Evolutionary conservation across 2,797 vertebrate species (phyloP), one percentile per base, ranked within the genome.

Genomic region (Psittacula echo): DNA sequence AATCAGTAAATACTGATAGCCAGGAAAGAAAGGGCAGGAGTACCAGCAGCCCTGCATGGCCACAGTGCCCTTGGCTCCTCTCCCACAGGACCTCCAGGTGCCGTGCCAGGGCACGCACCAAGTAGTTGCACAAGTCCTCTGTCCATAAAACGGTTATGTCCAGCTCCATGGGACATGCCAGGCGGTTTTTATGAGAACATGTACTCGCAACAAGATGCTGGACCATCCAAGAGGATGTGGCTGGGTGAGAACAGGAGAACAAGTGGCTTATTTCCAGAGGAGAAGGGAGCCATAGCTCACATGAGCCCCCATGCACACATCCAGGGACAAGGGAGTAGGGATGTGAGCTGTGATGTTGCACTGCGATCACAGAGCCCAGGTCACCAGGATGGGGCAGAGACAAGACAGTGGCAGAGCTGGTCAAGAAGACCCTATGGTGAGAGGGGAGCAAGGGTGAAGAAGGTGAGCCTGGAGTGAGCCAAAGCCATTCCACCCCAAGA

Each of bases 31-130:
- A 21, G 56, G 27, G 60, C 68, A 56, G 44, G 44, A 56, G 37
- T 68, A 41, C 51, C 85, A 75, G 72, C 24, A 56, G 44, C 30
- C 44, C 41, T 60, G 30, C 21, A 5, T 14, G 74, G 45, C 87
- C 65, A 39, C 53, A 44, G 62, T 2, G 11, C 42, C 34, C 60
- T 79, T 19, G 7, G 70, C 67, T 89, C 60, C 50, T 54, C 39
- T 87, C 30, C 74, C 5, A 4, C 72, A 60, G 82, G 19, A 56
- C 30, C 13, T 34, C 48, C 71, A 51, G 51, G 9, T 45, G 34
- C 74, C 24, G 2, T 0, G 0, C 18, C 54, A 39, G 58, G 66
- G 41, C 66, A 71, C 0, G 0, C 22, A 67, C 17, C 26, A 30
- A 34, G 53, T 9, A 10, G 26, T 39, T 78, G 24, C 90, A 30